Percentiles rank a stretch among this genome's conserved stretches.
These are phyloP conservation scores for Copsychus sechellarum DNA, from an alignment of 2,113 vertebrate species.

Conservation along the genomic window DNA sequence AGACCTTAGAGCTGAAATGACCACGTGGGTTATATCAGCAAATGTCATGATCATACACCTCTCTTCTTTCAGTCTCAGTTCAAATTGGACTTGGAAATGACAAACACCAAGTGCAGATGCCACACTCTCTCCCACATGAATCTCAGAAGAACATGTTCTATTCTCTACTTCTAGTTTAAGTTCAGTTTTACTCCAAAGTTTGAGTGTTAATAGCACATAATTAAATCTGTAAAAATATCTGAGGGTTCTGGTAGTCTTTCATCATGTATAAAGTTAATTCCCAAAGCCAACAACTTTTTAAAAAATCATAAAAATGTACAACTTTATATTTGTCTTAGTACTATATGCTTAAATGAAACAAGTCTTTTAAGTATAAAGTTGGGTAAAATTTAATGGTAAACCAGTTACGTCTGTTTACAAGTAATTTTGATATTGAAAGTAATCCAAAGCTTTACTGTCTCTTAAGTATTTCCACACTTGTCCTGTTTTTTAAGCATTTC, in stretches of 20 bases:
- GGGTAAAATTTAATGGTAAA: not conserved
- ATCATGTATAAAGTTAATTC: not conserved
- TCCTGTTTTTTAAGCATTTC: not conserved
- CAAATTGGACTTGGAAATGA: not conserved
- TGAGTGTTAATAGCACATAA: not conserved
- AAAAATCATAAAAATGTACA: not conserved
- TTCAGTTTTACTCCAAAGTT: not conserved
- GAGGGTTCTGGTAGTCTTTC: not conserved
- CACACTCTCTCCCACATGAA: not conserved
- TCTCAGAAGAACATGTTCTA: not conserved
- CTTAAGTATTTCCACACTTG: not conserved
- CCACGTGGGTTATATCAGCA: not conserved
- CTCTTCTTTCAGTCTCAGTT: not conserved
- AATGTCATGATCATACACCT: rapidly evolving
- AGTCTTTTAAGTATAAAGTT: not conserved
- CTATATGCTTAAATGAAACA: not conserved
- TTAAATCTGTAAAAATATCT: not conserved
- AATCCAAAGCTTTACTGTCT: not conserved
- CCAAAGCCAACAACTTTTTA: not conserved
- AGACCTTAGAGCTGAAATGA: not conserved
- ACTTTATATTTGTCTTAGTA: not conserved
- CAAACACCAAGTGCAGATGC: not conserved
- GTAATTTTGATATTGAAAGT: not conserved
- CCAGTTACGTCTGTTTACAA: not conserved
- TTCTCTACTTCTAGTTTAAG: not conserved